Evolutionary conservation across 2,888 invertebrate genomes (phyloP).

Genomic region (Didymodactylos carnosus): DNA sequence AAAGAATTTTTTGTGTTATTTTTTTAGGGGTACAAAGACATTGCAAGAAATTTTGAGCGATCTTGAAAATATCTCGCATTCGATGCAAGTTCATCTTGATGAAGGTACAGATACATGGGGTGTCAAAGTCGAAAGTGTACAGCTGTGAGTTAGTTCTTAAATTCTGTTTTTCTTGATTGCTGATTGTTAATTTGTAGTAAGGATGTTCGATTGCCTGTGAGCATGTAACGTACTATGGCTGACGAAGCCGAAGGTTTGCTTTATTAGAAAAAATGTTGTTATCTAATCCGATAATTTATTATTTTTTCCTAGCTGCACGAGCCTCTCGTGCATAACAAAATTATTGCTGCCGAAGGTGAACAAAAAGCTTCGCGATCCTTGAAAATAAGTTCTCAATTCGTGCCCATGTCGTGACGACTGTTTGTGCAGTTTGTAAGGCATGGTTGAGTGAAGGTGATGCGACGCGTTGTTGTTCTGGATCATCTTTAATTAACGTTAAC

Average conservation of each 20-base stretch:
- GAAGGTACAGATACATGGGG: constrained; percentile 8
- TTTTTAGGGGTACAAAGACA: constrained; percentile 18
- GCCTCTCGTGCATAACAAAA: constrained; percentile 31
- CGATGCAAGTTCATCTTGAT: constrained; percentile 2
- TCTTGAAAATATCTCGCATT: constrained; percentile 9
- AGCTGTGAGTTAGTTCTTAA: constrained; percentile 1
- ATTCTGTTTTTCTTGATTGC: no score
- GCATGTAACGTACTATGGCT: constrained; percentile 31
- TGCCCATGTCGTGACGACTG: background rate
- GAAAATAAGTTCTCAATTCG: constrained; percentile 33
- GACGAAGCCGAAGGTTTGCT: constrained; percentile 24
- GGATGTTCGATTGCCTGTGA: constrained; percentile 27
- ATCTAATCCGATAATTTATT: background rate
- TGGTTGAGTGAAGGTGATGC: no score
- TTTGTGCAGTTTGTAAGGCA: background rate
- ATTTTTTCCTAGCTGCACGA: constrained; percentile 19
- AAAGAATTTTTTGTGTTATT: background rate
- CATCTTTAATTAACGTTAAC: background rate
- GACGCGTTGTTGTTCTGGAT: background rate
- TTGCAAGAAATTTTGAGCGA: constrained; percentile 14
- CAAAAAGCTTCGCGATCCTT: constrained; percentile 53
- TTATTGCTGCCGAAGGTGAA: constrained; percentile 23
- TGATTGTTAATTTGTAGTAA: background rate
- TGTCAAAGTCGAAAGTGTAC: constrained; percentile 13
- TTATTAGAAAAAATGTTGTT: background rate